phyloP scores from a whole-genome alignment of 2,113 vertebrate genomes.

The Cryptotis parvus region DNA sequence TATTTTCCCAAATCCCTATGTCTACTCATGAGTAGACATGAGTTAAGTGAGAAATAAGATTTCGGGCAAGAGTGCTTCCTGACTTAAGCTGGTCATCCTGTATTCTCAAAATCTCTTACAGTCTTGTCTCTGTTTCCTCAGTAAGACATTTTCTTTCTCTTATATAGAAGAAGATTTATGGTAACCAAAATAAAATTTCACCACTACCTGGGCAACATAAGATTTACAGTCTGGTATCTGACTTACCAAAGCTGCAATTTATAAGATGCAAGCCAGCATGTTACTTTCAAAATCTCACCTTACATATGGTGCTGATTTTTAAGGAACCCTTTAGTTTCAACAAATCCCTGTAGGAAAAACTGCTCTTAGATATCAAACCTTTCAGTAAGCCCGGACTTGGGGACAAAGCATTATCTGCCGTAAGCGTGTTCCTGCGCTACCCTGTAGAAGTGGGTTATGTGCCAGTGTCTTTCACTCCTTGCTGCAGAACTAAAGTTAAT shows the following conservation, averaged over 20 bases:
- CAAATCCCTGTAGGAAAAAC: neutral
- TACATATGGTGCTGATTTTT: neutral
- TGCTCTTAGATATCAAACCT: neutral
- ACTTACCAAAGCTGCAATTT: slow-evolving; percentile 32
- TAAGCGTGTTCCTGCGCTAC: no score
- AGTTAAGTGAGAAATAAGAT: neutral
- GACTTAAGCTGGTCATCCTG: neutral
- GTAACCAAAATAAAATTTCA: slow-evolving; percentile 52
- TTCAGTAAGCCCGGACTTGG: neutral
- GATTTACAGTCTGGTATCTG: neutral
- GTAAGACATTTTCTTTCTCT: neutral
- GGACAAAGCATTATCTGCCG: neutral
- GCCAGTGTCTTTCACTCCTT: neutral
- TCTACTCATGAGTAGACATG: neutral
- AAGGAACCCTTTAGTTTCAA: neutral
- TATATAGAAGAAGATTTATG: slow-evolving; percentile 2
- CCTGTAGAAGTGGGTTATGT: neutral
- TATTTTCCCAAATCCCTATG: neutral
- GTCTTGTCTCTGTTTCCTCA: neutral
- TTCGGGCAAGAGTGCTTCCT: neutral
- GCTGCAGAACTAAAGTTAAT: neutral
- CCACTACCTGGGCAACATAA: slow-evolving; percentile 14
- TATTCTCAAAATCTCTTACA: neutral
- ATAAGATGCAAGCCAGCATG: neutral
- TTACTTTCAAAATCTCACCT: slow-evolving; percentile 13